Evolutionary conservation across 2,888 invertebrate genomes (phyloP), one percentile per base, ranked within the genome.

Genomic region (Ochropleura leucogaster): DNA sequence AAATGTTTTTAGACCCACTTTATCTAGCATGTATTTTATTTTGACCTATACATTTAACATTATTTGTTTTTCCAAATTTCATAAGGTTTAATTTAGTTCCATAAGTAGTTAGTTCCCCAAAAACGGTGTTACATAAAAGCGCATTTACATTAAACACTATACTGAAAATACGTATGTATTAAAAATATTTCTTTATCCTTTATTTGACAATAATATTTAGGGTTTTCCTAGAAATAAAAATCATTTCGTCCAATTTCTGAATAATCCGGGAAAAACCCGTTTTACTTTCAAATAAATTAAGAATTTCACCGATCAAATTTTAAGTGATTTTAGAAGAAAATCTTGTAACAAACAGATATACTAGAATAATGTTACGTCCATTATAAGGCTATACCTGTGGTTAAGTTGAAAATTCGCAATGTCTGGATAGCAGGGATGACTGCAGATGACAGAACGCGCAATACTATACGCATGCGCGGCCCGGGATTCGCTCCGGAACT

Each of bases 391-490:
- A 16, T n/a, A 30, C 55, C 8, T 63, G 64, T 42, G 57, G 49
- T 59, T 47, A 30, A 7, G 46, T 55, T 69, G n/a, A 64, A 64
- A 72, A 49, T 64, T 68, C 68, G 18, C 30, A 59, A 20, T 67
- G 79, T 70, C 73, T 77, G 62, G 68, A 18, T 63, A 74, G 49
- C 55, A 60, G 65, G 68, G 66, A 72, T 65, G 46, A n/a, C 73
- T 85, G 79, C 79, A 85, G 85, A 76, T 88, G 88, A 87, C 87
- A 89, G 86, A 79, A 77, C 68, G 82, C 79, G 88, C 84, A 82
- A 73, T 55, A 60, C 12, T 77, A 20, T 4, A 88, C 93, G 93
- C 93, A 89, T 91, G 93, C 92, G 93, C 86, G 88, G 80, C 89
- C 92, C 89, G 89, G 91, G 89, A 82, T 85, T 83, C 83, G 83